Conservation (phyloP, 2,113 vertebrate genomes). For the Jacana jacana region DNA sequence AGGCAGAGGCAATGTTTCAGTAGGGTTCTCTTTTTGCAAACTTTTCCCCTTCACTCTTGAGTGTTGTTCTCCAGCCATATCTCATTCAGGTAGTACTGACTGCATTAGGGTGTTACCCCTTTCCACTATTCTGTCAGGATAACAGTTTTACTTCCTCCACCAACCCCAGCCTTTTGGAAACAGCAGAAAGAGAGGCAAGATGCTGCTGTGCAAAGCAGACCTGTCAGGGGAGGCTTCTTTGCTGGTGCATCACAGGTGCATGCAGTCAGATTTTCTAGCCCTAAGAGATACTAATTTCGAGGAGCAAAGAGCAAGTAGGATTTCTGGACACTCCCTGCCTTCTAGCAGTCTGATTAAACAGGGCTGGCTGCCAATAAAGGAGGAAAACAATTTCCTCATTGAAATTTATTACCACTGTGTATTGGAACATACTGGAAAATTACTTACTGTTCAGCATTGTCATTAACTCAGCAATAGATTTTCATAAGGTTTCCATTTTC, state of each 20-base stretch:
- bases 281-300: neutral
- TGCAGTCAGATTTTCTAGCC: neutral
- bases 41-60: neutral
- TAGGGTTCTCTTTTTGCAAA: neutral
- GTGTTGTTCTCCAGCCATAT: neutral
- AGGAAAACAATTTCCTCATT: conserved; percentile 3
- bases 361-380: neutral
- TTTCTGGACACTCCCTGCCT: neutral
- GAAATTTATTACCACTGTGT: conserved; percentile 9
- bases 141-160: neutral
- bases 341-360: neutral
- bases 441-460: conserved; percentile 15
- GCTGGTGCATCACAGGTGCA: neutral
- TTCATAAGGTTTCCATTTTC: conserved; percentile 13
- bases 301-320: neutral
- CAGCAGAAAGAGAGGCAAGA: neutral
- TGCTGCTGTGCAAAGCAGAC: neutral
- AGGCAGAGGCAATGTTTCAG: neutral
- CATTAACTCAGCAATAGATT: neutral
- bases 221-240: neutral
- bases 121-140: neutral
- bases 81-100: neutral
- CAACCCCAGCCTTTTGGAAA: neutral
- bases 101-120: neutral
- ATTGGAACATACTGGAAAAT: conserved; percentile 35